These are phyloP conservation scores for Aplochiton taeniatus DNA, from an alignment of 2,797 vertebrate genomes.

Conservation along the genomic window DNA sequence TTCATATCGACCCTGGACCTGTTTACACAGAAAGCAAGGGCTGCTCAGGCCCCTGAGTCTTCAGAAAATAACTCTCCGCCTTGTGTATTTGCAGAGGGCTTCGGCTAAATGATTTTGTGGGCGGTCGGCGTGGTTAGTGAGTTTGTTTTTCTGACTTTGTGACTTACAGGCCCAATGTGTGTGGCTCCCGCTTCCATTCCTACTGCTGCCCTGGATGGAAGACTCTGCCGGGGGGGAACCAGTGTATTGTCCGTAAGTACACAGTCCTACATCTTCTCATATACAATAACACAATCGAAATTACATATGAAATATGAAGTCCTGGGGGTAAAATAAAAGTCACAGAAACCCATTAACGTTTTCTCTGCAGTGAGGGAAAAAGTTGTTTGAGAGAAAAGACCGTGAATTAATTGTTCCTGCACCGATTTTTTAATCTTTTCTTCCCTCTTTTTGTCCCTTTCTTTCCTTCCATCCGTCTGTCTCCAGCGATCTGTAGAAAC, in stretches of 20 bases:
- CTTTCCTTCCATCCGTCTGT: background rate
- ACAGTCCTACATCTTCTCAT: conserved; percentile 24
- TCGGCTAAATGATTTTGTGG: conserved; percentile 45
- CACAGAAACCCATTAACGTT: background rate
- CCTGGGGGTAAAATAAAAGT: conserved; percentile 1
- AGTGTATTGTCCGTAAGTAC: conserved; percentile 99
- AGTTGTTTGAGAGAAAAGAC: background rate
- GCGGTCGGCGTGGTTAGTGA: conserved; percentile 36
- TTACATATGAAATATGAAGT: background rate
- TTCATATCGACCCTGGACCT: conserved; percentile 45
- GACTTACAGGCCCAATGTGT: conserved; percentile 90
- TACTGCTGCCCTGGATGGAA: conserved; percentile 99
- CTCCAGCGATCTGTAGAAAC: conserved; percentile 88
- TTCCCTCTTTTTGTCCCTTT: background rate
- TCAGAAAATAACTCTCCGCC: conserved; percentile 41
- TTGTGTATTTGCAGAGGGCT: conserved; percentile 54
- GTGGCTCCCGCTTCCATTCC: conserved; percentile 97
- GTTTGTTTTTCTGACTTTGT: conserved; percentile 51
- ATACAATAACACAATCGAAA: background rate
- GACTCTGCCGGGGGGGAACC: conserved; percentile 95
- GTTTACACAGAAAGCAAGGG: conserved; percentile 53
- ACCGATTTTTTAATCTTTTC: background rate
- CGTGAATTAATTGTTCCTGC: too few species aligned
- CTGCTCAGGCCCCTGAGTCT: conserved; percentile 23
- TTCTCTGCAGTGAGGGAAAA: background rate